Conservation (phyloP, 2,797 vertebrate species). For the Enteromius afrohamiltoni region DNA sequence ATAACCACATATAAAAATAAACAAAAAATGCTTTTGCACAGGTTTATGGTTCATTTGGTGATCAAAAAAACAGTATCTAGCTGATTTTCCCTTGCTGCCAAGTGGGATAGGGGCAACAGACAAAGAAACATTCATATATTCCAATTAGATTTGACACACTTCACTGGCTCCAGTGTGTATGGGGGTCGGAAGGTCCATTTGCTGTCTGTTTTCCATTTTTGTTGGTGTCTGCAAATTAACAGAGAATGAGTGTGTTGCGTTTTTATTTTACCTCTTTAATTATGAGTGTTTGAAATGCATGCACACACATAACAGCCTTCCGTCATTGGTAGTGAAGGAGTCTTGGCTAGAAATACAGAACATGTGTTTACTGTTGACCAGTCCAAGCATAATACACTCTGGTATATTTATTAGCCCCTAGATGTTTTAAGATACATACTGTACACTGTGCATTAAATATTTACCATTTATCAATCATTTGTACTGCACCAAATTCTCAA, state of each 20-base stretch:
- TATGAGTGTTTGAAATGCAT: constrained; percentile 56
- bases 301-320: constrained; percentile 13
- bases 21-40: constrained; percentile 48
- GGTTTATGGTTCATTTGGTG: constrained; percentile 54
- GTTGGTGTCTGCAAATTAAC: constrained; percentile 72
- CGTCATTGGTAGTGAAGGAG: constrained; percentile 3
- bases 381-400: neutral
- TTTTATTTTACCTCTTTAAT: constrained; percentile 66
- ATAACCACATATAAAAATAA: neutral
- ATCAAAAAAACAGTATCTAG: constrained; percentile 63
- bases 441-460: neutral
- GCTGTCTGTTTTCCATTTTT: constrained; percentile 73
- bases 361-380: neutral
- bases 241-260: constrained; percentile 59
- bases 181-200: constrained; percentile 63
- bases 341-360: constrained; percentile 3
- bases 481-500: neutral
- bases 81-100: constrained; percentile 60
- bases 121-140: constrained; percentile 75
- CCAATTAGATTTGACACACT: constrained; percentile 75
- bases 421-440: neutral
- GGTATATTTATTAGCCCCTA: neutral
- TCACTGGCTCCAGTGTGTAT: constrained; percentile 63
- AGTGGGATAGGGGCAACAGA: constrained; percentile 65
- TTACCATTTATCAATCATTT: neutral